Percentiles rank a stretch among this genome's conserved stretches.
Evolutionary conservation across 64 coral and sea anemone genomes (phyloP).

Genomic region (Stichodactyla mertensii): DNA sequence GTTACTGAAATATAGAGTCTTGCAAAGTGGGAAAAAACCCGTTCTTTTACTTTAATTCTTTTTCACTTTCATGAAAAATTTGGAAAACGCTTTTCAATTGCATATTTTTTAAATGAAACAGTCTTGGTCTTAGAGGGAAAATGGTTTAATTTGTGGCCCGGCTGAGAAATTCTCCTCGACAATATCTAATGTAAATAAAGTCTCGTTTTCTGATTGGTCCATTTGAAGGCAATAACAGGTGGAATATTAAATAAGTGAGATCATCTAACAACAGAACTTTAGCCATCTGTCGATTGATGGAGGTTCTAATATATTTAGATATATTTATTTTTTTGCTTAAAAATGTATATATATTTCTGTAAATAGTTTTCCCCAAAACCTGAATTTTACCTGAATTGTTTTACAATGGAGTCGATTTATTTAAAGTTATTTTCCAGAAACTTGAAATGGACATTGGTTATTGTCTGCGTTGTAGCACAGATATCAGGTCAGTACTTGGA

Average conservation of each 20-base stretch:
- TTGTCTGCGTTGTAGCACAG: background rate
- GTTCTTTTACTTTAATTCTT: background rate
- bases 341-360: background rate
- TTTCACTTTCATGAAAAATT: background rate
- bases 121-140: background rate
- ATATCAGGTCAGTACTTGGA: background rate
- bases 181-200: background rate
- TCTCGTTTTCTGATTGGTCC: background rate
- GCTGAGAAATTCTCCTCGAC: background rate
- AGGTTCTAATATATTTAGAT: background rate
- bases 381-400: background rate
- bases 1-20: background rate
- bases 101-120: background rate
- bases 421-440: background rate
- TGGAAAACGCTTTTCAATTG: background rate
- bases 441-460: background rate
- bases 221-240: slow-evolving; percentile 10
- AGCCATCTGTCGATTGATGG: background rate
- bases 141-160: background rate
- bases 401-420: background rate
- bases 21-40: background rate
- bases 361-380: background rate
- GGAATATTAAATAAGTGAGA: slow-evolving; percentile 18
- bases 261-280: slow-evolving; percentile 16
- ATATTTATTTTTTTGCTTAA: background rate